Base-by-base conservation (phyloP, 92 coral and sea anemone genomes). In the Virgularia gustaviana region DNA sequence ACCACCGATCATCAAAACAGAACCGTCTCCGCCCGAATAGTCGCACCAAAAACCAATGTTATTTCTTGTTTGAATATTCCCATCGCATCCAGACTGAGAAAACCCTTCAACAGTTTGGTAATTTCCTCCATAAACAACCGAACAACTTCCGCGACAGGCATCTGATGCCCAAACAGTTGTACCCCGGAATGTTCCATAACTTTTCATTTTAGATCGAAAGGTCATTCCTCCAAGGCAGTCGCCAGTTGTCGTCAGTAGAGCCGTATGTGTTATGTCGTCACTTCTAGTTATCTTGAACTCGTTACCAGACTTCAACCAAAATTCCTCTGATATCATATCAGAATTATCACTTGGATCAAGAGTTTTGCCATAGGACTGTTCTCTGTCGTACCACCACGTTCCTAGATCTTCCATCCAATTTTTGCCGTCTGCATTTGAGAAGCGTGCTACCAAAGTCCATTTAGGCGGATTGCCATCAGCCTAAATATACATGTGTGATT, bases 21-120 rank as follows among this genome's bases (percentile, higher is more conserved):
- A 11, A 9, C 82, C 82, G 38, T 77, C 82, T 2, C 77, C 82
- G 28, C 16, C 18, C 36, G 10, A 2, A 42, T 59, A 77, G 72
- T 77, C 82, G 34, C 76, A 77, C 82, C 82, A 77, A 72, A 77
- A 77, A 19, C 82, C 82, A 63, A 66, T 54, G 38, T 53, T n/a
- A 47, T 55, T 77, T 36, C 38, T 45, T 11, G 31, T 33, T 41
- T 77, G 76, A 3, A 77, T n/a, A 2, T 11, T 25, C 9, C 57
- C 65, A 36, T 22, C 32, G 66, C 82, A 77, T 2, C 13, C 6
- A 0, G 82, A 35, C 16, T 54, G 55, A 13, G 8, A 5, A 31
- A 77, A 77, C 3, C 82, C 82, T 9, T 34, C 25, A 18, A 63
- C 57, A 5, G 66, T 47, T 2, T 20, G 16, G 29, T 66, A 77